Evolutionary conservation across 2,888 invertebrate species (phyloP), one percentile per base, ranked within the genome.

Genomic region (Pandemis corylana): DNA sequence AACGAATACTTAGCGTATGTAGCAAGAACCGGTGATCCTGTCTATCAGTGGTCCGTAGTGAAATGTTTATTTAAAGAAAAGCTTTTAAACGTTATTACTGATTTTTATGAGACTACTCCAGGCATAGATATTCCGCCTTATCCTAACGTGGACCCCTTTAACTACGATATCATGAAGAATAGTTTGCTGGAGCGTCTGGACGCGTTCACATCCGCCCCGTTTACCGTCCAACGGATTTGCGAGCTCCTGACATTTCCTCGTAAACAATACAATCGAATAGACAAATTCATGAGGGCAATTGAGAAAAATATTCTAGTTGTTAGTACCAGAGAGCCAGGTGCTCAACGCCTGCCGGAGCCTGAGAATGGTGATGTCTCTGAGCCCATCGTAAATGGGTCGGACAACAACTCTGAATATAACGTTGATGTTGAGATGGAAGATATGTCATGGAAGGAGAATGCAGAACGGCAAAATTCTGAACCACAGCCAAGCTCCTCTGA

Each of bases 201-300:
- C 84, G 96, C 97, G 0, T 98, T 98, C 87, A 96, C 96, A 59
- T 97, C 98, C 68, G 98, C 99, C 7, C 99, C 99, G 0, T 99
- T 99, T 86, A 99, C 99, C 20, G 97, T 99, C 78, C 99, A 99
- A 90, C 96, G 99, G 80, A 96, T 99, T 77, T 99, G 99, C 90
- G 99, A 99, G 90, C 95, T 99, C 44, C 94, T 99, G 2, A 97
- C 98, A 5, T 96, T 96, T 80, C 99, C 99, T 2, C 96, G 97
- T 36, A 98, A 98, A 87, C 99, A 99, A 87, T 99, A 99, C 90
- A 98, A 97, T 85, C 96, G 98, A 77, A 97, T 98, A 77, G 99
- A 99, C 88, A 99, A 99, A 90, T 99, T 97, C 88, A 97, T 99
- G 97, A 95, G 99, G 76, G 99, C 99, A 0, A 95, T 99, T 76